Conservation (phyloP, 2,797 vertebrate species). For the Enteromius anoplus region DNA sequence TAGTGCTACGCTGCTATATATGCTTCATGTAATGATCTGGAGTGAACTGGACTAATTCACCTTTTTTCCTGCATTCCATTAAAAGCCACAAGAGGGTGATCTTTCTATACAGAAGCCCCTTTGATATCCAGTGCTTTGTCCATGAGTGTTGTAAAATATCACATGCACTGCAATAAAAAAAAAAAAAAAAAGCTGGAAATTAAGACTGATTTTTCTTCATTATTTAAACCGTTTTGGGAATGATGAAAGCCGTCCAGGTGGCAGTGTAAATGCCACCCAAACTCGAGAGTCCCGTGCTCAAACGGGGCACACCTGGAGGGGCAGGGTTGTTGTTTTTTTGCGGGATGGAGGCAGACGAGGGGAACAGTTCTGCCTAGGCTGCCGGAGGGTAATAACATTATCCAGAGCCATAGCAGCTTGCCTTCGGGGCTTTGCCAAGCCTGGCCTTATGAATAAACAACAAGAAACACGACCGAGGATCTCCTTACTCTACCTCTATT, state of each 20-base stretch:
- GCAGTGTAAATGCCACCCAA: conserved; percentile 50
- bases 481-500: conserved; percentile 77
- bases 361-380: conserved; percentile 62
- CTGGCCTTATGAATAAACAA: conserved; percentile 83
- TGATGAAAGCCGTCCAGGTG: conserved; percentile 26
- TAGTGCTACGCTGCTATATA: background rate
- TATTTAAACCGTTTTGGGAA: background rate
- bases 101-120: conserved; percentile 54
- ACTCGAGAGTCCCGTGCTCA: conserved; percentile 32
- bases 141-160: conserved; percentile 8
- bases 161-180: conserved; percentile 1
- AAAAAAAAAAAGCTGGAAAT: background rate
- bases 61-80: conserved; percentile 52
- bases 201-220: background rate
- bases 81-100: conserved; percentile 64
- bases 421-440: conserved; percentile 73
- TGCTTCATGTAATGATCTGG: background rate
- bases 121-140: conserved; percentile 31
- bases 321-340: background rate
- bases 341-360: conserved; percentile 26
- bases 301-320: conserved; percentile 63
- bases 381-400: conserved; percentile 79
- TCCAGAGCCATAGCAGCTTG: conserved; percentile 77
- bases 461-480: conserved; percentile 72
- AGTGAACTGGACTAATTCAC: conserved; percentile 33